Conservation (phyloP, 2,113 vertebrate species). For the Pelusios castaneus region DNA sequence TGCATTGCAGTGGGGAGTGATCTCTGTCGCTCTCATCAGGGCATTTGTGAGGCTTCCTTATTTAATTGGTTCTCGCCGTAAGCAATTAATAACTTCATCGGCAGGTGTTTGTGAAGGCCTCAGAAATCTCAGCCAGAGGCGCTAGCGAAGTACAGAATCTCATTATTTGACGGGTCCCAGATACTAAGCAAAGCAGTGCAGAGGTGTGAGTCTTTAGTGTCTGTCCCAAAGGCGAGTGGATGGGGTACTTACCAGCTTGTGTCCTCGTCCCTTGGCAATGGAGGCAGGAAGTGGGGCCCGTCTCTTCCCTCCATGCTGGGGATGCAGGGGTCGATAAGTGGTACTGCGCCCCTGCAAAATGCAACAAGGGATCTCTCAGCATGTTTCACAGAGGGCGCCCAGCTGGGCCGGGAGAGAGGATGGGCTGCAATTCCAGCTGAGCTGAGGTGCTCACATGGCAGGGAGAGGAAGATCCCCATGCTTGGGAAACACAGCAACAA, state of each 20-base stretch:
- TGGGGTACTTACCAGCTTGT: neutral
- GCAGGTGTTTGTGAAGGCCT: rapidly evolving
- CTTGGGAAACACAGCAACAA: neutral
- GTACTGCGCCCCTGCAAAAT: conserved; percentile 65
- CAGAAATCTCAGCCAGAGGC: neutral
- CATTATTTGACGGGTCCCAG: neutral
- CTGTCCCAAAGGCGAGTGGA: neutral
- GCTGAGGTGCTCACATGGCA: neutral
- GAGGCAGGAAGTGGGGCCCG: neutral
- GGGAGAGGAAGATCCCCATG: neutral
- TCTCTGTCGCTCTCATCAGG: neutral
- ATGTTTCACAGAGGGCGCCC: neutral
- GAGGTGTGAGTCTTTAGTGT: neutral
- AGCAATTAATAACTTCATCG: neutral
- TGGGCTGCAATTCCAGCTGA: neutral
- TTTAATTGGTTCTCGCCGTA: neutral
- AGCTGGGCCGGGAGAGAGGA: neutral
- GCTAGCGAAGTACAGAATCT: neutral
- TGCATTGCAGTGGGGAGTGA: rapidly evolving
- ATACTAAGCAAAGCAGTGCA: neutral
- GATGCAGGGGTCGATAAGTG: rapidly evolving
- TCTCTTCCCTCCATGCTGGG: neutral
- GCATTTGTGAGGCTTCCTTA: neutral
- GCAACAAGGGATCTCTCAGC: rapidly evolving
- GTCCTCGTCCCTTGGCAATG: neutral